Percentiles rank a stretch among this genome's conserved stretches.
Evolutionary conservation across 2,113 vertebrate species (phyloP).

Genomic region (Ardeotis arabs): DNA sequence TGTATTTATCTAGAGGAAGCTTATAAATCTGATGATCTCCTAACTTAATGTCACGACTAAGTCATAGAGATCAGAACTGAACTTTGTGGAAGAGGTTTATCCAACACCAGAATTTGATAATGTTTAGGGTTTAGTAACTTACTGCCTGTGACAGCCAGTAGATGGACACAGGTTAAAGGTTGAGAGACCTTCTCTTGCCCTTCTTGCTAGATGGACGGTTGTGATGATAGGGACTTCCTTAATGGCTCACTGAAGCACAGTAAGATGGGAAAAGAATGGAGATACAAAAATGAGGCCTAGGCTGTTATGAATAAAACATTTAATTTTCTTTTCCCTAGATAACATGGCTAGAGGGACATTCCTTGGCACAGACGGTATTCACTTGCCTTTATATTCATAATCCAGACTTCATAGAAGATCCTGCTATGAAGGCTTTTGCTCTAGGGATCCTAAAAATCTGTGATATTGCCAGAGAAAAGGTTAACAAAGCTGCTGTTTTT

Average conservation of each 20-base stretch:
- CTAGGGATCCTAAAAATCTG: constrained; percentile 97
- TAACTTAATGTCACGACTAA: neutral
- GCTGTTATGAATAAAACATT: neutral
- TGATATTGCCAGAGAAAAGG: constrained; percentile 97
- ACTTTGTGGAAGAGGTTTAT: neutral
- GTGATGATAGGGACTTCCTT: neutral
- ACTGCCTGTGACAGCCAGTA: neutral
- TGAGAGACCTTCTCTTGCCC: neutral
- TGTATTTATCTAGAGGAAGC: neutral
- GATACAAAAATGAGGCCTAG: neutral
- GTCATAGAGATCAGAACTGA: neutral
- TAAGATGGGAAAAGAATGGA: neutral
- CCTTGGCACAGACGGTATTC: constrained; percentile 97
- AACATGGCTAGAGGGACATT: constrained; percentile 98
- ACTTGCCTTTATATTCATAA: constrained; percentile 99
- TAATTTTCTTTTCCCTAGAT: constrained; percentile 79
- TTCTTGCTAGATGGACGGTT: neutral
- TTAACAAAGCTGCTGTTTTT: constrained; percentile 98
- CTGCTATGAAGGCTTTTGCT: constrained; percentile 96
- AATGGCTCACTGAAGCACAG: neutral
- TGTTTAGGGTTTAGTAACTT: neutral
- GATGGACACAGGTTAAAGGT: neutral
- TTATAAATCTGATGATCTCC: neutral
- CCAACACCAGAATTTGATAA: neutral
- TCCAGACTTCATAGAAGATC: constrained; percentile 96